Conservation (phyloP, 2,888 invertebrate genomes). For the Pantelozetes paolii region DNA sequence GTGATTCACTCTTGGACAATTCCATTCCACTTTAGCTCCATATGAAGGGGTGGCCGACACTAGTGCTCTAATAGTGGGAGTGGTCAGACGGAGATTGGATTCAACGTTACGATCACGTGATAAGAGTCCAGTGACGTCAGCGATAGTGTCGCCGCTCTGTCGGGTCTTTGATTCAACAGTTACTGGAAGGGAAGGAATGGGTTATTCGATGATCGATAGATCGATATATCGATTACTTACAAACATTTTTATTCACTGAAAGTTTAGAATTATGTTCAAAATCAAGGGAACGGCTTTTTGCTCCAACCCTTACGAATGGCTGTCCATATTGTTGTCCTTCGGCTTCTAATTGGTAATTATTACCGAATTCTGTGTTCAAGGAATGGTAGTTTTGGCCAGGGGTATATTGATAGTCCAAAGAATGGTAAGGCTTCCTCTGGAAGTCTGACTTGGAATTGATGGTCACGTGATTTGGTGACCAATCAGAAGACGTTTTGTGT, state of each 20-base stretch:
- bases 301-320: too few relatives aligned
- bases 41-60: not conserved
- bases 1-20: not conserved
- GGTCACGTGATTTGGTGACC: too few relatives aligned
- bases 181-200: not conserved
- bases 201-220: not conserved
- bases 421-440: not conserved
- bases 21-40: not conserved
- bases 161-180: not conserved
- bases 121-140: not conserved
- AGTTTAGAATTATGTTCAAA: too few relatives aligned
- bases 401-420: not conserved
- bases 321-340: too few relatives aligned
- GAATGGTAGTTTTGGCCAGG: not conserved
- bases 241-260: too few relatives aligned
- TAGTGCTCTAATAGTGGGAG: not conserved
- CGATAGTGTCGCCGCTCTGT: not conserved
- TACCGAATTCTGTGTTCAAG: not conserved
- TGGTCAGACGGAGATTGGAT: not conserved
- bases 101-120: not conserved
- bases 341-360: not conserved
- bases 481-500: not conserved
- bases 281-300: too few relatives aligned
- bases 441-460: not conserved
- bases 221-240: not conserved